A percentile compares a stretch with the other conserved stretches of the same genome.
Evolutionary conservation across 2,888 invertebrate species (phyloP).

Genomic region (Erynnis tages): DNA sequence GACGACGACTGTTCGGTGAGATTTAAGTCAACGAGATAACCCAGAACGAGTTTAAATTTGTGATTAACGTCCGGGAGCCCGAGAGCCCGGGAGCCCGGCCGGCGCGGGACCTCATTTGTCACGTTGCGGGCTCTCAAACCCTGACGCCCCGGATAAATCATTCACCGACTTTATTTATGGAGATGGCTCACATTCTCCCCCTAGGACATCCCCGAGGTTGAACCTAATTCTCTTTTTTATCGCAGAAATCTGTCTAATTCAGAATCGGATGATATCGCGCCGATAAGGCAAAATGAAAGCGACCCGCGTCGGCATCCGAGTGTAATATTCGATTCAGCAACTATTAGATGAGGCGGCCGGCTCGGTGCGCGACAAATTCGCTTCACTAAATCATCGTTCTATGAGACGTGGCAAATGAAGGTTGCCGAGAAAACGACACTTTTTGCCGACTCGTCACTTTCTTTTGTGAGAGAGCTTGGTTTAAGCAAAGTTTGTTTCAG

Average conservation of each 20-base stretch:
- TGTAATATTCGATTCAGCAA: constrained; percentile 36
- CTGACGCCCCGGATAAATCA: constrained; percentile 51
- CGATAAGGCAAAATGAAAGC: constrained; percentile 31
- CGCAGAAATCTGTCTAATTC: constrained; percentile 35
- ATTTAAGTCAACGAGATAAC: constrained; percentile 37
- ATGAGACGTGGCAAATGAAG: constrained; percentile 46
- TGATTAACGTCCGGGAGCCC: constrained; percentile 43
- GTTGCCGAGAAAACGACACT: constrained; percentile 33
- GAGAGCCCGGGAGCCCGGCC: too few relatives aligned
- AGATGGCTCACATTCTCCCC: constrained; percentile 46
- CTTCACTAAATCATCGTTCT: constrained; percentile 54
- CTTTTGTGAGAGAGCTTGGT: constrained; percentile 5
- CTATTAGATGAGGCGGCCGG: constrained; percentile 45
- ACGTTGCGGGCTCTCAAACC: constrained; percentile 44
- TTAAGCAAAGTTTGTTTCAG: constrained; percentile 12
- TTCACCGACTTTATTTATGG: constrained; percentile 54
- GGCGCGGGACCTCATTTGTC: constrained; percentile 52
- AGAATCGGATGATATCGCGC: constrained; percentile 34
- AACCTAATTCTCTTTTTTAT: constrained; percentile 43
- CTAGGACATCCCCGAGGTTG: constrained; percentile 36
- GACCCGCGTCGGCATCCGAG: constrained; percentile 25
- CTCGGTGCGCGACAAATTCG: constrained; percentile 48
- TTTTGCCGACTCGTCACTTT: constrained; percentile 19
- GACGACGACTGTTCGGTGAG: constrained; percentile 33
- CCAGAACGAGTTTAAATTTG: constrained; percentile 44